phyloP scores from a whole-genome alignment of 2,888 invertebrate genomes.

The Chloroclysta siterata region DNA sequence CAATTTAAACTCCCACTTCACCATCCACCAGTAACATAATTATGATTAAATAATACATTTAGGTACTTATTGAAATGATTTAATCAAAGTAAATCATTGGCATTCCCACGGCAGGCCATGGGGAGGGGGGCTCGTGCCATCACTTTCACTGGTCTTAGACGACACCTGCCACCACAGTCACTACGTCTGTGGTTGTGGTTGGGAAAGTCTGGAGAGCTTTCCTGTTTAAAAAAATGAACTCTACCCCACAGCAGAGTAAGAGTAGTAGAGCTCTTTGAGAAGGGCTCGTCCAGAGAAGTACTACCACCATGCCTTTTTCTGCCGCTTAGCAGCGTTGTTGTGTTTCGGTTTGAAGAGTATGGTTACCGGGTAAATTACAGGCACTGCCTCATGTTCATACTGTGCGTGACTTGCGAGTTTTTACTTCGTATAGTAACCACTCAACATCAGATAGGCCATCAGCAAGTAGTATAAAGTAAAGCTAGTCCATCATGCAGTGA shows the following conservation, averaged over 20 bases:
- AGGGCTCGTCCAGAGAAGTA: too few species aligned
- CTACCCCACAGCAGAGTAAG: not conserved
- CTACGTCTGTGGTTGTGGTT: not conserved
- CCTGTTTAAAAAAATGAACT: not conserved
- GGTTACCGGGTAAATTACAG: too few species aligned
- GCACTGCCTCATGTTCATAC: too few species aligned
- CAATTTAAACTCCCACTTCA: not conserved
- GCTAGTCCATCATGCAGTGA: conserved; percentile 17
- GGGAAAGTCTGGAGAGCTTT: not conserved
- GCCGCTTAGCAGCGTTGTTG: not conserved
- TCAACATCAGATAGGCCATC: not conserved
- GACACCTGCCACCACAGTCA: conserved; percentile 21
- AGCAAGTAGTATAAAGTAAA: too few species aligned
- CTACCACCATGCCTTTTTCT: too few species aligned
- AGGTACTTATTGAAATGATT: not conserved
- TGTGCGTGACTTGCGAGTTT: too few species aligned
- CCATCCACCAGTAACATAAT: not conserved
- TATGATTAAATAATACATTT: conserved; percentile 2
- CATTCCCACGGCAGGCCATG: conserved; percentile 22
- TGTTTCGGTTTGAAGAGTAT: too few species aligned
- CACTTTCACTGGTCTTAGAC: conserved; percentile 34
- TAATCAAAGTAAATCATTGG: conserved; percentile 14
- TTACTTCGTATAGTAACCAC: not conserved
- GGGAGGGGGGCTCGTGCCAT: conserved; percentile 24
- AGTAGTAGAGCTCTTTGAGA: too few species aligned